phyloP scores from a whole-genome alignment of 23 tunicate species.

The Ascidia mentula region DNA sequence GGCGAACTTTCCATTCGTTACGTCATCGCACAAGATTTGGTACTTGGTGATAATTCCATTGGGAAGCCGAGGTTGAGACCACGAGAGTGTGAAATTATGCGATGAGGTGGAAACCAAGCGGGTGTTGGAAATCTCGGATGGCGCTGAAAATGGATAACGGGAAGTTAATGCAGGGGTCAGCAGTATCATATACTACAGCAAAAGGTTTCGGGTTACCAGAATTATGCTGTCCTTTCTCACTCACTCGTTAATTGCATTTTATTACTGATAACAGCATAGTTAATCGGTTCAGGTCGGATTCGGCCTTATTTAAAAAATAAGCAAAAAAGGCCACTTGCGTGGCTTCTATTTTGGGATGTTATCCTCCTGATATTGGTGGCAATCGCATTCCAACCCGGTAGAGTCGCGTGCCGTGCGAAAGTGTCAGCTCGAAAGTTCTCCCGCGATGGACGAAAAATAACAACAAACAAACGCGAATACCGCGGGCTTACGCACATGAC shows the following conservation, averaged over 20 bases:
- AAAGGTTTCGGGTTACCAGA: too few species aligned
- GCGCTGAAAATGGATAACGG: slow-evolving; percentile 6
- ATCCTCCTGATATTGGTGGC: background rate
- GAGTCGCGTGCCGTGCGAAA: background rate
- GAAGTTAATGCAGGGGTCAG: too few species aligned
- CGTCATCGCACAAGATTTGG: slow-evolving; percentile 27
- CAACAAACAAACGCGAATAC: slow-evolving; percentile 8
- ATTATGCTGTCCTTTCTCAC: too few species aligned
- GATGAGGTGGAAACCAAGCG: background rate
- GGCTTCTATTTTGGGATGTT: too few species aligned
- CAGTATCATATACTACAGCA: too few species aligned
- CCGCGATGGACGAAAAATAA: background rate
- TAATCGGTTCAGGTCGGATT: too few species aligned
- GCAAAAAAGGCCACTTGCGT: too few species aligned
- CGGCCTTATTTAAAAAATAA: too few species aligned
- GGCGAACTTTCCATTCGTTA: background rate
- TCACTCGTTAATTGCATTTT: too few species aligned
- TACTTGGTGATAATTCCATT: slow-evolving; percentile 47
- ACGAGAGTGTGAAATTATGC: slow-evolving; percentile 17
- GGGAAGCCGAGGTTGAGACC: slow-evolving; percentile 31
- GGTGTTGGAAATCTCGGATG: slow-evolving; percentile 13
- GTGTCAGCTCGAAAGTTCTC: background rate
- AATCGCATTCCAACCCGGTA: background rate
- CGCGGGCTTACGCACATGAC: background rate
- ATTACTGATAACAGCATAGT: too few species aligned